phyloP scores from a whole-genome alignment of 2,113 vertebrate species.

The Thamnophis sirtalis region DNA sequence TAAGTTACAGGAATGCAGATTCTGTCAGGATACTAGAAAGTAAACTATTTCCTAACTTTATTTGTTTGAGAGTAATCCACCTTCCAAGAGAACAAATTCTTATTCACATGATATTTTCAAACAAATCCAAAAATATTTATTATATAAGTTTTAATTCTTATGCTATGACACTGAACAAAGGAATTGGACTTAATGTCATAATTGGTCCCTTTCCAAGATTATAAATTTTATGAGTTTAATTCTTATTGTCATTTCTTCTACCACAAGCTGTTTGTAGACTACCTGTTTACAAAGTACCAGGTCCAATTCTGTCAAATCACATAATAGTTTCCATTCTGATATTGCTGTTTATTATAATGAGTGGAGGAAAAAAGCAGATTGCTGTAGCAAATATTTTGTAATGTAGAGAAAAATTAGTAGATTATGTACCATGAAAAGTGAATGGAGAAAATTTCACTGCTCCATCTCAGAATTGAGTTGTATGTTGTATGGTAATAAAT shows the following conservation, averaged over 20 bases:
- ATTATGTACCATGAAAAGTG: neutral
- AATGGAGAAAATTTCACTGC: accelerated
- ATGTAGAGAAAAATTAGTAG: accelerated
- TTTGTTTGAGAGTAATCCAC: neutral
- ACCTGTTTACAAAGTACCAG: neutral
- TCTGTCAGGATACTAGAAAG: neutral
- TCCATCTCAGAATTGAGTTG: slow-evolving; percentile 40
- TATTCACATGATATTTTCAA: neutral
- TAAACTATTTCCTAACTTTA: neutral
- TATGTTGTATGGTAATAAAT: slow-evolving; percentile 39
- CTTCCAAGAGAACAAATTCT: neutral
- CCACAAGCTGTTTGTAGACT: neutral
- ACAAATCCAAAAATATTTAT: neutral
- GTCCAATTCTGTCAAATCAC: neutral
- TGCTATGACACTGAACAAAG: neutral
- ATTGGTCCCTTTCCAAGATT: neutral
- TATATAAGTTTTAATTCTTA: neutral
- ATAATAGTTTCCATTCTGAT: neutral
- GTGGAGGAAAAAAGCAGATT: neutral
- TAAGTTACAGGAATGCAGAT: neutral
- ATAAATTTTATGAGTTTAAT: neutral
- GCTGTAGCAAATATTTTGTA: neutral
- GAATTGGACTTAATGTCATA: neutral
- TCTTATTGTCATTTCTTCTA: neutral
- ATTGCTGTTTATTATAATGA: neutral